Evolutionary conservation across 2,797 vertebrate species (phyloP), one percentile per base, ranked within the genome.

Genomic region (Hybognathus amarus): DNA sequence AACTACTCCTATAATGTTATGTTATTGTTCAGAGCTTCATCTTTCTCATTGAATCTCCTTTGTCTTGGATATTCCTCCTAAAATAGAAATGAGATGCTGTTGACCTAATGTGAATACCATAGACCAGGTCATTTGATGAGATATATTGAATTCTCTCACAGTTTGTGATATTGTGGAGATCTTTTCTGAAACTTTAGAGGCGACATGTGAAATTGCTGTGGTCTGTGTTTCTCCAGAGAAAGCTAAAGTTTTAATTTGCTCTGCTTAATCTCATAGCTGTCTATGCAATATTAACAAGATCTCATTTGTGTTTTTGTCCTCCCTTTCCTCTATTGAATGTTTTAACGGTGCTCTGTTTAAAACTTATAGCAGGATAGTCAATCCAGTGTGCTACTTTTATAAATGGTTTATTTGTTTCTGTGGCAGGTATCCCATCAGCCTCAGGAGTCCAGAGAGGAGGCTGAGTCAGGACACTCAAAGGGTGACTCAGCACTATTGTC

Each of bases 381-480:
- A 33, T 47, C n/a, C 68, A 47, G 33, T 73, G 68, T 18, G 13
- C 18, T 24, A 1, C 20, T 30, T 61, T 81, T 50, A 73, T 74
- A 74, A 74, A 47, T 76, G 52, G 7, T 61, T 47, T 45, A 33
- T 61, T 77, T 83, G 8, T 83, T 70, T 78, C 27, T 70, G 45
- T 78, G 75, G 74, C 82, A 83, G 82, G 50, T 83, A 27, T 38
- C 68, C 71, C 83, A 85, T 85, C 76, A 88, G 64, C 27, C 77
- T 71, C 84, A 67, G 85, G 90, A 93, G 83, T 17, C 36, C 70
- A 89, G 91, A 82, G 85, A 81, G 59, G 79, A 82, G 36, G 64
- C 69, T 22, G 85, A 85, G 6, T 63, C 91, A 66, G 84, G 82
- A 79, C 64, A 67, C 22, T 77, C 52, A 1, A 45, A 80, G 1